phyloP scores from a whole-genome alignment of 2,888 invertebrate species.

The Bembecia ichneumoniformis region DNA sequence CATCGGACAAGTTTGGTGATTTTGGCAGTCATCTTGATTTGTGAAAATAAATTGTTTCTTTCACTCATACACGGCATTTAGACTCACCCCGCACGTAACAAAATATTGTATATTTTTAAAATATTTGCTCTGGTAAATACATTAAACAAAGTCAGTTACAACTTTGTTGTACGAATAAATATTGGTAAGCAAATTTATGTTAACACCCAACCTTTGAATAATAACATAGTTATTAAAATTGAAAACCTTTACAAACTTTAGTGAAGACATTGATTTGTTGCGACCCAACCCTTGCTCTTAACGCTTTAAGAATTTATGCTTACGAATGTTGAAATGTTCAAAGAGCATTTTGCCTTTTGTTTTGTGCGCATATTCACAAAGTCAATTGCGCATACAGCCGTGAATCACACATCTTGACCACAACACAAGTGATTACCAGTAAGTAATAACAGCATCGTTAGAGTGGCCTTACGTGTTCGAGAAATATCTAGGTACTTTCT shows the following conservation, averaged over 20 bases:
- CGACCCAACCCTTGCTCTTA: conserved; percentile 16
- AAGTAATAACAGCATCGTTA: no score
- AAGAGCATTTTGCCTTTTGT: conserved; percentile 13
- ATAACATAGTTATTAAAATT: background rate
- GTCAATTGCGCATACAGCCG: conserved; percentile 3
- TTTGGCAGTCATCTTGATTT: no score
- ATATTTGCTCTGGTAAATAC: no score
- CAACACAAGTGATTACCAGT: background rate
- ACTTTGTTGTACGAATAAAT: no score
- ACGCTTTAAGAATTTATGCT: background rate
- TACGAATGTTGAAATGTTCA: conserved; percentile 4
- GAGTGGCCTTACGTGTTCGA: no score
- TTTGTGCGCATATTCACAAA: conserved; percentile 3
- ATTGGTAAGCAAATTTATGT: background rate
- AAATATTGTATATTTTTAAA: no score
- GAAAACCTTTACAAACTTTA: conserved; percentile 19
- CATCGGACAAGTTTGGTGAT: no score
- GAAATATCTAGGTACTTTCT: no score
- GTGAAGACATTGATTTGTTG: conserved; percentile 33
- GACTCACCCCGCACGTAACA: no score
- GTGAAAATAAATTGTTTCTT: no score
- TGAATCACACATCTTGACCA: conserved; percentile 5
- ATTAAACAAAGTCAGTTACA: no score
- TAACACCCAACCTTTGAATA: background rate
- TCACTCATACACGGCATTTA: no score